phyloP scores from a whole-genome alignment of 2,888 invertebrate genomes.

The Microctonus brassicae region DNA sequence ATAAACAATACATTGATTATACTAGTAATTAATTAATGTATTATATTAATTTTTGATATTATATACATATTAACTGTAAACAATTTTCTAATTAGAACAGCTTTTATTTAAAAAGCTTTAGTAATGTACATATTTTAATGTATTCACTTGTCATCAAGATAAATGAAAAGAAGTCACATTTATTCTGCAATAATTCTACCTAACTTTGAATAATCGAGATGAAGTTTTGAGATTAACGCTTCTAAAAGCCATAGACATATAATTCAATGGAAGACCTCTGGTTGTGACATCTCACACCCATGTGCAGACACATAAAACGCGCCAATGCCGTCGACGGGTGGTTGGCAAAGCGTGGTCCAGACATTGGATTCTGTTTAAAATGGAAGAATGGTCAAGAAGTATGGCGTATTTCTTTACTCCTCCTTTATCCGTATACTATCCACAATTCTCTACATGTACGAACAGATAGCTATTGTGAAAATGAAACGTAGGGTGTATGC shows the following conservation, averaged over 20 bases:
- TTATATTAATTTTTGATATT: too few relatives aligned
- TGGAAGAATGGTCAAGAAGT: slow-evolving; percentile 42
- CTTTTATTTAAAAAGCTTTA: too few relatives aligned
- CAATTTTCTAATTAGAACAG: too few relatives aligned
- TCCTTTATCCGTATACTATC: background rate
- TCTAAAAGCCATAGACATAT: slow-evolving; percentile 44
- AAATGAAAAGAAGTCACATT: background rate
- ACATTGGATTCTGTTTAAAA: slow-evolving; percentile 42
- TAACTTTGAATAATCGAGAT: background rate
- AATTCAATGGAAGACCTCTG: slow-evolving; percentile 46
- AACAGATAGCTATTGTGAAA: slow-evolving; percentile 14
- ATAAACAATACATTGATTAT: too few relatives aligned
- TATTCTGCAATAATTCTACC: background rate
- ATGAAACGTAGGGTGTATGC: slow-evolving; percentile 15
- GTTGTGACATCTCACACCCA: slow-evolving; percentile 38
- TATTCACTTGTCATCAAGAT: too few relatives aligned
- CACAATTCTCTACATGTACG: background rate
- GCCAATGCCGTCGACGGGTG: slow-evolving; percentile 7
- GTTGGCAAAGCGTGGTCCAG: slow-evolving; percentile 6
- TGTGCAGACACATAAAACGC: background rate
- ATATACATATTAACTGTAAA: background rate
- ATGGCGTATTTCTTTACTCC: slow-evolving; percentile 5
- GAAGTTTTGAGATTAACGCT: slow-evolving; percentile 42
- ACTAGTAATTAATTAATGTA: too few relatives aligned
- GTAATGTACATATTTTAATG: background rate